Conservation (phyloP, 2,888 invertebrate genomes). For the Pyrgus malvae region DNA sequence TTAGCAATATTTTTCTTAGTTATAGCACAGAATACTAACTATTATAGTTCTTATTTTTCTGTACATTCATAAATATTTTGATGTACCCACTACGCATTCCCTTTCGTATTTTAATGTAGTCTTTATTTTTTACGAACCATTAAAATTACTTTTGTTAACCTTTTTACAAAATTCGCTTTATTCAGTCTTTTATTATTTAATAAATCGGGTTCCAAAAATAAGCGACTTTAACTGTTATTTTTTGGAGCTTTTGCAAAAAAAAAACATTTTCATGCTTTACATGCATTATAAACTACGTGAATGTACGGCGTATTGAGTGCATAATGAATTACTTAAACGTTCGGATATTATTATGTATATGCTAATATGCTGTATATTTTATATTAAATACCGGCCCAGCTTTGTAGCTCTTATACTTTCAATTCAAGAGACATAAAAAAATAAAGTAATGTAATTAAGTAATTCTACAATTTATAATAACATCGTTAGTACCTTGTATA, state of each 20-base stretch:
- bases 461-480: no score
- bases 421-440: no score
- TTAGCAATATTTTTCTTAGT: neutral
- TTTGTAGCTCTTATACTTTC: no score
- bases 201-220: constrained; percentile 40
- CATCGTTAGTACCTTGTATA: no score
- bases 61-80: neutral
- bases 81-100: constrained; percentile 13
- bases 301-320: neutral
- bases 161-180: constrained; percentile 70
- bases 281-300: constrained; percentile 4
- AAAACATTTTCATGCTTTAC: constrained; percentile 5
- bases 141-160: constrained; percentile 43
- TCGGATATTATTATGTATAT: neutral
- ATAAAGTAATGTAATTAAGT: no score
- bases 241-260: neutral
- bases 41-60: no score
- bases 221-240: constrained; percentile 21
- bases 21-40: neutral
- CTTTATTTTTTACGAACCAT: constrained; percentile 40
- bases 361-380: neutral
- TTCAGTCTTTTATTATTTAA: constrained; percentile 66
- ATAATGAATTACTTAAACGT: neutral
- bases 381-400: no score
- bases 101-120: constrained; percentile 43